A percentile compares a stretch with the other conserved stretches of the same genome.
Evolutionary conservation across 2,888 invertebrate species (phyloP).

Genomic region (Cactoblastis cactorum): DNA sequence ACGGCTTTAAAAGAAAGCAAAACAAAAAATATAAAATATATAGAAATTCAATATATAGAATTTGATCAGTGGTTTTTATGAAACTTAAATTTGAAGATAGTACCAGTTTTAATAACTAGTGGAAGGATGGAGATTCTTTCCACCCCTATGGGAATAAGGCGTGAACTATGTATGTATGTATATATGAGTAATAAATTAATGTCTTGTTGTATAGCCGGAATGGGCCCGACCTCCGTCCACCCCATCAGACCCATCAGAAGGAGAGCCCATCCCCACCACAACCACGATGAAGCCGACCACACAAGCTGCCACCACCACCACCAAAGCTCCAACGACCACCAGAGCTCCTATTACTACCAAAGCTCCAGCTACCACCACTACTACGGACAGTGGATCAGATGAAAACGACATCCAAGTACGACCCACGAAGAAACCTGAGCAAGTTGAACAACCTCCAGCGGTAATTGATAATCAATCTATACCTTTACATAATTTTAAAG

Average conservation of each 20-base stretch:
- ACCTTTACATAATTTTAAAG: no score
- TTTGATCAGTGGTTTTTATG: no score
- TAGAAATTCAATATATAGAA: no score
- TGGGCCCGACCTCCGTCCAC: conserved; percentile 90
- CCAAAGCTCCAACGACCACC: conserved; percentile 12
- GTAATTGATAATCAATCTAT: conserved; percentile 29
- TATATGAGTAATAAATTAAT: no score
- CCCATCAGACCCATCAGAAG: conserved; percentile 74
- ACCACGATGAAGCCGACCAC: conserved; percentile 33
- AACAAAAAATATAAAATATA: no score
- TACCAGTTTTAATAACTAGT: no score
- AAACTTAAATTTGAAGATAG: no score
- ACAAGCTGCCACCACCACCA: conserved; percentile 31
- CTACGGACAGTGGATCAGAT: conserved; percentile 17
- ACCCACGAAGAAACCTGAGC: not conserved
- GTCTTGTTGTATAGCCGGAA: conserved; percentile 83
- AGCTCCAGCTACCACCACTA: not conserved
- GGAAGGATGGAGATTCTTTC: no score
- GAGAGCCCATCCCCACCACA: conserved; percentile 49
- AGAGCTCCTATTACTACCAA: conserved; percentile 30
- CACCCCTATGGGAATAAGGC: no score
- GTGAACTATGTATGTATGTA: no score
- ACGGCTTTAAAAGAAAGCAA: no score
- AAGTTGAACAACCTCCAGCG: conserved; percentile 42
- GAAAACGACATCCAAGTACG: conserved; percentile 24